These are phyloP conservation scores for Prosopocoilus inquinatus DNA, from an alignment of 2,888 invertebrate species.

Conservation along the genomic window DNA sequence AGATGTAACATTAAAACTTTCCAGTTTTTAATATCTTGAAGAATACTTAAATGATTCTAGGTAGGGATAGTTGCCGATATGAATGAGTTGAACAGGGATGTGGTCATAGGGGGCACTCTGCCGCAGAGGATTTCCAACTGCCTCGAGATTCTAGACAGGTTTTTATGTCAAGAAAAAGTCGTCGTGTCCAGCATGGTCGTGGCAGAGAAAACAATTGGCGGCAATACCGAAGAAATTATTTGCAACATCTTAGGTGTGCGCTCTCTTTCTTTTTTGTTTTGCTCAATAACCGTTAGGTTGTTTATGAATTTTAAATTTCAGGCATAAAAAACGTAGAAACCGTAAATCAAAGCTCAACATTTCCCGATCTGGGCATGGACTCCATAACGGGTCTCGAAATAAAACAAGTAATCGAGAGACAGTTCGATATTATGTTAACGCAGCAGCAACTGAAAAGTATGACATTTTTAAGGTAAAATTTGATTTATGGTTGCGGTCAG, in stretches of 20 bases:
- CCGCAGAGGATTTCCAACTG: constrained; percentile 68
- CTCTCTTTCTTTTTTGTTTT: constrained; percentile 66
- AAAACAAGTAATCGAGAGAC: constrained; percentile 86
- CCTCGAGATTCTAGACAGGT: constrained; percentile 60
- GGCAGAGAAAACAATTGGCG: constrained; percentile 69
- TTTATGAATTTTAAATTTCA: constrained; percentile 31
- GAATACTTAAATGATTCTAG: constrained; percentile 48
- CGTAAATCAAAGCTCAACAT: constrained; percentile 66
- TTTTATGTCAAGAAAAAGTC: constrained; percentile 66
- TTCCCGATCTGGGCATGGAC: constrained; percentile 94
- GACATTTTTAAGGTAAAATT: constrained; percentile 64
- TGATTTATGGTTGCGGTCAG: too few relatives aligned
- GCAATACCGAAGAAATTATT: constrained; percentile 60
- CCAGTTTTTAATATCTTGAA: background rate
- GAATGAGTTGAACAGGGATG: constrained; percentile 46
- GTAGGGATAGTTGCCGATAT: constrained; percentile 48
- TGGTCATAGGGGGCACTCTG: constrained; percentile 56
- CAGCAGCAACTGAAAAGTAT: constrained; percentile 82
- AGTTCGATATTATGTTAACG: constrained; percentile 82
- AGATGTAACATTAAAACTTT: constrained; percentile 62
- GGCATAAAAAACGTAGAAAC: constrained; percentile 68
- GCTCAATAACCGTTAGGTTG: too few relatives aligned
- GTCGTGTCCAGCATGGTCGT: constrained; percentile 83
- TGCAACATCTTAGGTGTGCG: constrained; percentile 65
- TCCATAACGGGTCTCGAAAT: constrained; percentile 97